Base-by-base conservation (phyloP, 1,140 invertebrate species). In the Eumeta japonica region DNA sequence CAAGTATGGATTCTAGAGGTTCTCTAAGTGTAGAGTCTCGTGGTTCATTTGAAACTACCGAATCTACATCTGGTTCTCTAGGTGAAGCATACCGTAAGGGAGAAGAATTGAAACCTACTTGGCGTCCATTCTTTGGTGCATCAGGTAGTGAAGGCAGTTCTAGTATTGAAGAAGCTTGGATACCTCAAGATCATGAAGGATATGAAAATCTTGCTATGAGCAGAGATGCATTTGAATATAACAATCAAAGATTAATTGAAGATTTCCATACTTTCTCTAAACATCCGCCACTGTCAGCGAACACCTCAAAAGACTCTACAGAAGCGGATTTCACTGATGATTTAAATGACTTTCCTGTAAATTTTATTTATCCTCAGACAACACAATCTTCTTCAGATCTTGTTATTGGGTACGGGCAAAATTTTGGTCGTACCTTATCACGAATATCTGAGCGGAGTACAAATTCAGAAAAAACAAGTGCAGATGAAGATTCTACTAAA, bases 401-500 rank as follows among this genome's bases (percentile, higher is more conserved):
- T 29, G 82, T 88, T 35, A 77, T 86, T 36, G 82, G 82, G 10
- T 87, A 84, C 46, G 84, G 82, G 12, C 77, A 81, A 35, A 83
- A 83, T 12, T 85, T 90, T 76, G 82, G 83, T 15, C 65, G 90
- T 19, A 92, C 90, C 0, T 75, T 92, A 12, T 92, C 89, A 1
- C 76, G 89, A 35, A 93, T 93, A 53, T 91, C 88, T 2, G 90
- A 93, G 71, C 76, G 89, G 14, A 91, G 89, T 42, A 92, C 89
- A 5, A 88, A 89, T 10, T 92, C 89, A 1, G 89, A 91, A 53
- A 77, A 79, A 55, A 79, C 82, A 2, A 87, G 85, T 55, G 83
- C 88, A 45, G 82, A 90, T 43, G 89, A 91, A 55, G 89, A 91
- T 65, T 88, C 89, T 0, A 89, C 88, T 16, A 90, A 90, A 71